A percentile compares a stretch with the other conserved stretches of the same genome.
phyloP scores from a whole-genome alignment of 2,888 invertebrate species.

The Seladonia tumulorum region DNA sequence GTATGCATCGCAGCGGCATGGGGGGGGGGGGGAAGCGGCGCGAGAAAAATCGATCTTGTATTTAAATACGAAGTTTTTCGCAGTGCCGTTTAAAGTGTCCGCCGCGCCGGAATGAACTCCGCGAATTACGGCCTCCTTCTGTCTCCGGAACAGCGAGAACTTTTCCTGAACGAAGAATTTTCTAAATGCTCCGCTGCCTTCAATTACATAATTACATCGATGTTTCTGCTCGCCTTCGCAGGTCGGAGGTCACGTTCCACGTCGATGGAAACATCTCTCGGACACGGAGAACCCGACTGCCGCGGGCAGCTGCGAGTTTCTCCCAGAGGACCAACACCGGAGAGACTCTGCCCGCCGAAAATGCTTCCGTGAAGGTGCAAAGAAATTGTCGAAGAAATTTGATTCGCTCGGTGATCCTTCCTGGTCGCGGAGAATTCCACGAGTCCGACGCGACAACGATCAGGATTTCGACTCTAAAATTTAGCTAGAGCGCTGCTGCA shows the following conservation, averaged over 20 bases:
- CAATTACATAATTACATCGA: neutral
- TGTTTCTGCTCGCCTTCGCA: neutral
- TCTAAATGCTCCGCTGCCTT: neutral
- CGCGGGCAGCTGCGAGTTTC: neutral
- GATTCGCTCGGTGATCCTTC: neutral
- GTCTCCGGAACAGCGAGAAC: neutral
- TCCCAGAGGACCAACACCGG: neutral
- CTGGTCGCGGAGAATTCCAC: no score
- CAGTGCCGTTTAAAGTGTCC: neutral
- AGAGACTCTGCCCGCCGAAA: neutral
- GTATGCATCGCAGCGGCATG: neutral
- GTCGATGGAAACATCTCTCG: neutral
- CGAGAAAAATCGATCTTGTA: conserved; percentile 9
- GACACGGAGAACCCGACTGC: neutral
- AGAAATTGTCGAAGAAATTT: conserved; percentile 8
- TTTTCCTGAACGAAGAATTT: neutral
- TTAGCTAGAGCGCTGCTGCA: neutral
- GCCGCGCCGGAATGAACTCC: neutral
- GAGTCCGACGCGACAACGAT: neutral
- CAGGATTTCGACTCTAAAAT: neutral
- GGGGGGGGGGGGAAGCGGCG: neutral
- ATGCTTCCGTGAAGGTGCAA: neutral
- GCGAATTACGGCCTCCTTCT: neutral
- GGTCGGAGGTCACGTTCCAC: conserved; percentile 2
- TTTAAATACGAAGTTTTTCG: conserved; percentile 10